Conservation (phyloP, 2,888 invertebrate genomes). For the Hypselothyrea guttata region DNA sequence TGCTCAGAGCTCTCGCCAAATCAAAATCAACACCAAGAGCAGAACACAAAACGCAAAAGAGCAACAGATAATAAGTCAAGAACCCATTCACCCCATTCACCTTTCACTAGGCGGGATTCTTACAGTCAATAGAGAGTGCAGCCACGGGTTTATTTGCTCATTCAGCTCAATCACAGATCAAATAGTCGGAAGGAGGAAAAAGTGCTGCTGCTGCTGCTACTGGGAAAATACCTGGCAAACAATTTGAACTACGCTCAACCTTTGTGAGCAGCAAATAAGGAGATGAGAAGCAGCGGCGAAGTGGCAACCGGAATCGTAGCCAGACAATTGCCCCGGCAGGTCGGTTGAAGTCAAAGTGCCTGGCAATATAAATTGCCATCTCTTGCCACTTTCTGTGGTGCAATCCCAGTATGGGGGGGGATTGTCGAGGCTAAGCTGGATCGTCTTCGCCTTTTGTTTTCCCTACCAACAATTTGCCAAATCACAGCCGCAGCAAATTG, state of each 20-base stretch:
- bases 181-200: constrained; percentile 59
- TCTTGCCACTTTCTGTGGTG: not conserved
- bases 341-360: constrained; percentile 20
- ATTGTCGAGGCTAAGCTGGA: constrained; percentile 48
- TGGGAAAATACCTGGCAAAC: constrained; percentile 68
- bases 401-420: constrained; percentile 9
- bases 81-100: constrained; percentile 43
- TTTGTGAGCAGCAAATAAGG: constrained; percentile 55
- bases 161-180: constrained; percentile 73
- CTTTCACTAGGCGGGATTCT: constrained; percentile 29
- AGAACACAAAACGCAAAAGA: constrained; percentile 8
- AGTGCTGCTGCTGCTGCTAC: constrained; percentile 16
- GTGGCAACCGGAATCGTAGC: constrained; percentile 20
- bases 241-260: constrained; percentile 69
- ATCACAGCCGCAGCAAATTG: constrained; percentile 61
- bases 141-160: constrained; percentile 70
- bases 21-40: no score
- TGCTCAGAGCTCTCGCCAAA: no score
- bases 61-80: constrained; percentile 46
- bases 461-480: constrained; percentile 63
- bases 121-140: constrained; percentile 38
- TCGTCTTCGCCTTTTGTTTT: constrained; percentile 56
- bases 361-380: constrained; percentile 56
- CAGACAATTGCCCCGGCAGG: constrained; percentile 45
- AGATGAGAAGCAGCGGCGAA: constrained; percentile 15